These are phyloP conservation scores for Hippocampus zosterae DNA, from an alignment of 2,113 vertebrate genomes.

Conservation along the genomic window DNA sequence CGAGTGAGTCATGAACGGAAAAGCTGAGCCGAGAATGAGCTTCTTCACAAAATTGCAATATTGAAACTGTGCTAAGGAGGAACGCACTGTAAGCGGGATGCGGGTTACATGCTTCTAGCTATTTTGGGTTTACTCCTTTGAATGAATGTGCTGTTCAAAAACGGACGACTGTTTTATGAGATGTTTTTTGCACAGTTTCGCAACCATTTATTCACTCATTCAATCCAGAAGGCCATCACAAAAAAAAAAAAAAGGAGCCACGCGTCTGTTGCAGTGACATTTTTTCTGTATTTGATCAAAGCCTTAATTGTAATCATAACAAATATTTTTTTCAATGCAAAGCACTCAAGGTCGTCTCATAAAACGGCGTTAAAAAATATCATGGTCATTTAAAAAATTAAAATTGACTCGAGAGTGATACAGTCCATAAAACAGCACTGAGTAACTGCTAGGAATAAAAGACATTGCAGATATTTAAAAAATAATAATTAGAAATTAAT, in stretches of 20 bases:
- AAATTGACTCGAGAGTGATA: too few species aligned
- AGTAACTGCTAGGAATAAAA: not conserved
- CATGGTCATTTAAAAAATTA: too few species aligned
- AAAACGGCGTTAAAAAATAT: not conserved
- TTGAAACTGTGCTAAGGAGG: not conserved
- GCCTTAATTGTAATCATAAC: too few species aligned
- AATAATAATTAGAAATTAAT: too few species aligned
- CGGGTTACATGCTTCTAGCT: constrained; percentile 2
- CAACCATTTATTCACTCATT: not conserved
- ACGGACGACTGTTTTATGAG: constrained; percentile 1
- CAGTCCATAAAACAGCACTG: not conserved
- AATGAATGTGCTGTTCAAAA: not conserved
- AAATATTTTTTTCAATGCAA: not conserved
- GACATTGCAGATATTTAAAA: too few species aligned
- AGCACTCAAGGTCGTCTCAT: not conserved
- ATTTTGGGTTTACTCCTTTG: not conserved
- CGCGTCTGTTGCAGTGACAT: not conserved
- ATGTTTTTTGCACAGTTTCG: not conserved
- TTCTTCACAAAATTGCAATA: constrained; percentile 6
- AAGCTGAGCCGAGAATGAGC: constrained; percentile 8
- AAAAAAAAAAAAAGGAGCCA: not conserved
- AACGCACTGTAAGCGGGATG: not conserved
- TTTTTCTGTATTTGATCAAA: not conserved
- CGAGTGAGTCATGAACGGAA: constrained; percentile 19
- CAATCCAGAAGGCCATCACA: not conserved